phyloP scores from a whole-genome alignment of 2,888 invertebrate species.

The Meandrusa payeni region DNA sequence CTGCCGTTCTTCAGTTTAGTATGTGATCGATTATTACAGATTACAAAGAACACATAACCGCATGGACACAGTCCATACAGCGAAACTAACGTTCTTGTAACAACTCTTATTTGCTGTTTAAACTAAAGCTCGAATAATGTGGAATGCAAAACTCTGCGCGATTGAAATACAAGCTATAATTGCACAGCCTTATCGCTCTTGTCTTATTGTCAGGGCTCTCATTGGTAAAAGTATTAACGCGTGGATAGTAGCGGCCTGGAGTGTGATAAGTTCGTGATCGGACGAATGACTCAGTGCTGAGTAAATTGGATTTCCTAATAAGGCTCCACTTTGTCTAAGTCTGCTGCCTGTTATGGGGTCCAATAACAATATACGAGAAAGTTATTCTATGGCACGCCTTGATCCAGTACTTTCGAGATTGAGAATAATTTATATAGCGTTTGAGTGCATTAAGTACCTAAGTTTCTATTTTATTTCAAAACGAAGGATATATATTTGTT shows the following conservation, averaged over 20 bases:
- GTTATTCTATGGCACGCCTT: conserved; percentile 16
- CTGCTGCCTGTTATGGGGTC: conserved; percentile 19
- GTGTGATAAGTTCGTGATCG: conserved; percentile 22
- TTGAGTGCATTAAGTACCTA: not conserved
- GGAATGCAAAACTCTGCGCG: not conserved
- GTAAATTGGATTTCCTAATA: conserved; percentile 26
- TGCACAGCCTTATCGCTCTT: conserved; percentile 4
- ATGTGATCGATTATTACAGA: too few species aligned
- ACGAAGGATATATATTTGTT: too few species aligned
- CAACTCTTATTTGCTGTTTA: too few species aligned
- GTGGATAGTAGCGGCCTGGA: conserved; percentile 7
- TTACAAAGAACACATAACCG: too few species aligned
- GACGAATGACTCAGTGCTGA: conserved; percentile 20
- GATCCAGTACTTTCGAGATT: conserved; percentile 15
- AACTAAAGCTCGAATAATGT: too few species aligned
- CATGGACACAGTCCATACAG: too few species aligned
- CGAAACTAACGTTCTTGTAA: too few species aligned
- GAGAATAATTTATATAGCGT: conserved; percentile 10
- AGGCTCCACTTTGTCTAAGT: conserved; percentile 25
- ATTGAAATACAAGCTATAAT: conserved; percentile 7
- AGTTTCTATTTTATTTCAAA: not conserved
- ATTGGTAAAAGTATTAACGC: conserved; percentile 19
- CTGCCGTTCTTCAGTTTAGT: too few species aligned
- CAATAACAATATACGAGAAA: conserved; percentile 22
- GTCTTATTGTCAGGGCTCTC: conserved; percentile 8